Conservation (phyloP, 2,888 invertebrate species). For the Ormia ochracea region DNA sequence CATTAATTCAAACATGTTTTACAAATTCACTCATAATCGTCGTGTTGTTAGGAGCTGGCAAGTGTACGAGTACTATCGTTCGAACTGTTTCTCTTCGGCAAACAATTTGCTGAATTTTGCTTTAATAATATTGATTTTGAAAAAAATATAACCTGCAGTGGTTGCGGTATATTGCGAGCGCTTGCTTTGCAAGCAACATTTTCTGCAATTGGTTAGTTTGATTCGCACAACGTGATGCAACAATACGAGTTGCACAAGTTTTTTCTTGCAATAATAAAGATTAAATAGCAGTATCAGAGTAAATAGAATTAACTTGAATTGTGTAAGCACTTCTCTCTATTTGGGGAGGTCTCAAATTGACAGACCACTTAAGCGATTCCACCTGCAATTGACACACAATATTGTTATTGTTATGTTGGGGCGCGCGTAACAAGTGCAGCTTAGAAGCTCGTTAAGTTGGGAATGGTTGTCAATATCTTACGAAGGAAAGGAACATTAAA, state of each 20-base stretch:
- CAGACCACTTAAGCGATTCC: conserved; percentile 66
- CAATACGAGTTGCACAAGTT: conserved; percentile 16
- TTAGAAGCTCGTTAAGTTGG: conserved; percentile 21
- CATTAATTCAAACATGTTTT: conserved; percentile 50
- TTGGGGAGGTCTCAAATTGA: conserved; percentile 65
- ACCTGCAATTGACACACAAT: conserved; percentile 66
- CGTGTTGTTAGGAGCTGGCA: background rate
- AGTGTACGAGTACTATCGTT: background rate
- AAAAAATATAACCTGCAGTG: conserved; percentile 59
- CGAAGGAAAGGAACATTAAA: background rate
- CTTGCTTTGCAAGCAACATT: conserved; percentile 22
- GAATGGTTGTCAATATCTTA: conserved; percentile 38
- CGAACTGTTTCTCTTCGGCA: background rate
- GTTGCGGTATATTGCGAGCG: conserved; percentile 53
- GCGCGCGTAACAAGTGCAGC: conserved; percentile 54
- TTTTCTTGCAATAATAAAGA: conserved; percentile 13
- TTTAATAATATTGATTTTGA: conserved; percentile 48
- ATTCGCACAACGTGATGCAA: conserved; percentile 29
- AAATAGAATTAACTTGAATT: conserved; percentile 49
- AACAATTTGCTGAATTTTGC: background rate
- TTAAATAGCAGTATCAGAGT: conserved; percentile 32
- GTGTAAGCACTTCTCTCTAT: conserved; percentile 26
- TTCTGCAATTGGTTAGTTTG: conserved; percentile 36
- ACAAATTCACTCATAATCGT: conserved; percentile 49
- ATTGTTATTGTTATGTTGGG: conserved; percentile 51